Conservation (phyloP, 2,888 invertebrate genomes). For the Drosophila formosana region DNA sequence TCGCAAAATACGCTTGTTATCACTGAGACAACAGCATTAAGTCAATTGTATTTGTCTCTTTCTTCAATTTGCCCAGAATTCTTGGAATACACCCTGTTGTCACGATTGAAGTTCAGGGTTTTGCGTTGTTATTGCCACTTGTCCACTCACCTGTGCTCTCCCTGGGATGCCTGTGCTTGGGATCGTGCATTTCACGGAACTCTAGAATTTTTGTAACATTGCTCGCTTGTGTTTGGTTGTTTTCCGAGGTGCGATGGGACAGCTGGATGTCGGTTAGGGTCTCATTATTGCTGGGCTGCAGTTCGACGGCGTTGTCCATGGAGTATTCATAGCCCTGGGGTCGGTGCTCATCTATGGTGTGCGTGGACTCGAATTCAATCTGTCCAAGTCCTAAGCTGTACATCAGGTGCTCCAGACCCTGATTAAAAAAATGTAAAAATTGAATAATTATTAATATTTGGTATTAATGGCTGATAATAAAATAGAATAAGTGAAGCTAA, state of each 20-base stretch:
- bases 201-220: constrained; percentile 43
- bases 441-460: neutral
- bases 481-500: no score
- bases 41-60: constrained; percentile 7
- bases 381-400: constrained; percentile 89
- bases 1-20: neutral
- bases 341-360: constrained; percentile 83
- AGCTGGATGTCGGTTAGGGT: constrained; percentile 47
- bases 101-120: constrained; percentile 3
- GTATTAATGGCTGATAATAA: no score
- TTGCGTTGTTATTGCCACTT: neutral
- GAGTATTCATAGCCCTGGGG: constrained; percentile 73
- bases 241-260: constrained; percentile 20
- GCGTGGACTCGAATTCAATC: constrained; percentile 86
- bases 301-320: constrained; percentile 27
- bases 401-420: constrained; percentile 90
- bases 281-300: constrained; percentile 52
- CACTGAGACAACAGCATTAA: neutral
- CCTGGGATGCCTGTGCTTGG: constrained; percentile 83
- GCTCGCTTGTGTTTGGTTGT: constrained; percentile 23
- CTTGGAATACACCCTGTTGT: constrained; percentile 1
- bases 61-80: neutral
- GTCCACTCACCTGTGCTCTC: constrained; percentile 83
- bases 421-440: neutral
- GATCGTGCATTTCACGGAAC: constrained; percentile 84